A percentile compares a stretch with the other conserved stretches of the same genome.
These are phyloP conservation scores for Antigone vipio DNA, from an alignment of 2,113 vertebrate genomes.

Conservation along the genomic window DNA sequence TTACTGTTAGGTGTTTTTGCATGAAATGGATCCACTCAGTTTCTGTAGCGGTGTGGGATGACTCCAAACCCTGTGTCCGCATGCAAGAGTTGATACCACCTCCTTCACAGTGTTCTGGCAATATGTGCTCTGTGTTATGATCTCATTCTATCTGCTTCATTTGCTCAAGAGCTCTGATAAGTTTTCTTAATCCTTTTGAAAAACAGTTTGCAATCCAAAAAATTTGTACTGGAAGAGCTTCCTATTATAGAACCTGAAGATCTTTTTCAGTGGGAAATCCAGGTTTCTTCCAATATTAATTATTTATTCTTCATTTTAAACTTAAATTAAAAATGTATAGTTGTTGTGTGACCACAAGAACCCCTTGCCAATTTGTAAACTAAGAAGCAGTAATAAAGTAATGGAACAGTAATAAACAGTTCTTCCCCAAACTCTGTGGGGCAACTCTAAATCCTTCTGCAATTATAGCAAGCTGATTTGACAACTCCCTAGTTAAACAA, in stretches of 20 bases:
- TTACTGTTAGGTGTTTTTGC: neutral
- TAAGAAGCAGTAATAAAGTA: neutral
- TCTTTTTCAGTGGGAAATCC: neutral
- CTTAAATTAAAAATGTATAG: neutral
- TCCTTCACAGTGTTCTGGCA: neutral
- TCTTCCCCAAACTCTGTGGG: neutral
- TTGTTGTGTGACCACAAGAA: neutral
- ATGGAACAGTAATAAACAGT: neutral
- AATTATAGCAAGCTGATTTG: neutral
- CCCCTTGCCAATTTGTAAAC: neutral
- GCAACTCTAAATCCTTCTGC: neutral
- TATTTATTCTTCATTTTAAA: neutral
- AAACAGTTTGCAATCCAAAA: neutral
- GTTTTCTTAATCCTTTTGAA: neutral
- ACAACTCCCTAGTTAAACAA: conserved; percentile 21
- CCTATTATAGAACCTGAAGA: neutral
- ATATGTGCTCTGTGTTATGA: neutral
- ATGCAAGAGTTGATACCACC: neutral
- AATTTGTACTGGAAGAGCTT: neutral
- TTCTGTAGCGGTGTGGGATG: neutral
- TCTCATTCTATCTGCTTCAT: neutral
- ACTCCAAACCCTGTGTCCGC: neutral
- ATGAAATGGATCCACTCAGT: rapidly evolving
- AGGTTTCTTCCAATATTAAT: neutral
- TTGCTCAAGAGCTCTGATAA: neutral